Evolutionary conservation across 2,888 invertebrate species (phyloP).

Genomic region (Stomorhina lunata): DNA sequence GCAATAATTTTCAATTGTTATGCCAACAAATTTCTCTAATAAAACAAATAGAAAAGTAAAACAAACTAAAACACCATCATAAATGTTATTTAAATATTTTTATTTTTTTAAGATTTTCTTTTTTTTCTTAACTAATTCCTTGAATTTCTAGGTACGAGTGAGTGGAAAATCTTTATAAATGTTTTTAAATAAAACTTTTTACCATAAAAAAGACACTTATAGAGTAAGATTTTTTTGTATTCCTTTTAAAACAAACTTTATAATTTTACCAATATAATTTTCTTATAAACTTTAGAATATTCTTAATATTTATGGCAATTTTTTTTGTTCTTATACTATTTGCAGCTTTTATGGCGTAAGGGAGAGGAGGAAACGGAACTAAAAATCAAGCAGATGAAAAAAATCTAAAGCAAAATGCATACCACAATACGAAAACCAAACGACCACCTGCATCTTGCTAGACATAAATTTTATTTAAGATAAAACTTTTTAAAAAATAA

Average conservation of each 20-base stretch:
- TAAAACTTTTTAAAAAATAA: constrained; percentile 41
- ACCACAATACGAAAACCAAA: not conserved
- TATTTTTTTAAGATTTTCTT: too few relatives aligned
- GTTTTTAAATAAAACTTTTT: constrained; percentile 18
- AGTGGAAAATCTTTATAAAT: constrained; percentile 29
- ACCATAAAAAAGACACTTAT: constrained; percentile 12
- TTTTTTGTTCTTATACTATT: not conserved
- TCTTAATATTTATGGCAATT: not conserved
- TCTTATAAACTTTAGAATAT: not conserved
- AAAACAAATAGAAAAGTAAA: not conserved
- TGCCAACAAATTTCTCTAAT: not conserved
- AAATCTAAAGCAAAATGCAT: constrained; percentile 41
- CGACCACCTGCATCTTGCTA: constrained; percentile 54
- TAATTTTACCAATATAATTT: not conserved
- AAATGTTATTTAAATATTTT: not conserved
- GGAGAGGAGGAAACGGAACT: not conserved
- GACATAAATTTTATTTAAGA: constrained; percentile 62
- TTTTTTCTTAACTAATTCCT: too few relatives aligned
- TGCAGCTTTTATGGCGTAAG: constrained; percentile 20
- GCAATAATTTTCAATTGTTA: not conserved
- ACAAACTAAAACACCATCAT: not conserved
- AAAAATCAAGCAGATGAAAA: constrained; percentile 21
- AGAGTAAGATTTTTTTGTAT: not conserved
- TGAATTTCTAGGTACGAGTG: not conserved
- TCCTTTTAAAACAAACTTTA: not conserved